Evolutionary conservation across 2,113 vertebrate species (phyloP).

Genomic region (Scatophagus argus): DNA sequence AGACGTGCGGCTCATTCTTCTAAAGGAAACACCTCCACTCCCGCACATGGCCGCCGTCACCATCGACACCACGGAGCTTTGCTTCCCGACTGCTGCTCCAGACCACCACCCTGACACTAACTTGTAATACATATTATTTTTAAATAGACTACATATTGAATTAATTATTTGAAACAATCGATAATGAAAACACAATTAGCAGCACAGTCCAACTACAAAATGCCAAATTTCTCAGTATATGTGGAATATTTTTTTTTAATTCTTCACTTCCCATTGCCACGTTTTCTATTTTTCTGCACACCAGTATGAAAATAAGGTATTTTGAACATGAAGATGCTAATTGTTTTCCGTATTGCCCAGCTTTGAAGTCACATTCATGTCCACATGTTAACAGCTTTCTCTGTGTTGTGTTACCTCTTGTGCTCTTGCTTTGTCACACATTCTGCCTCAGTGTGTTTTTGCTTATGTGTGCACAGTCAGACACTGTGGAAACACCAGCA

Average conservation of each 20-base stretch:
- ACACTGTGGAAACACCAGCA: conserved; percentile 43
- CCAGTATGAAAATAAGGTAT: background rate
- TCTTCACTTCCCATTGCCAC: background rate
- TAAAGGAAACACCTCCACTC: conserved; percentile 22
- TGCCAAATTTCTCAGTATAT: background rate
- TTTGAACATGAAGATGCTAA: background rate
- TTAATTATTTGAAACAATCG: background rate
- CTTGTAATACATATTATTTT: background rate
- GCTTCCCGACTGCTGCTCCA: background rate
- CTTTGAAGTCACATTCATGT: conserved; percentile 28
- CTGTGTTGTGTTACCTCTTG: conserved; percentile 16
- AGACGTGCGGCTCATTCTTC: conserved; percentile 57
- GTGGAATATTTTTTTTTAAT: background rate
- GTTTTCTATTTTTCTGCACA: no score
- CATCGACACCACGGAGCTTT: background rate
- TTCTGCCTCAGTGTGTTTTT: conserved; percentile 44
- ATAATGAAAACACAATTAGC: background rate
- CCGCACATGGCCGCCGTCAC: background rate
- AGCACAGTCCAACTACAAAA: background rate
- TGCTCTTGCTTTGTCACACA: conserved; percentile 64
- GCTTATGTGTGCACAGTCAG: conserved; percentile 51
- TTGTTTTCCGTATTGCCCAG: background rate
- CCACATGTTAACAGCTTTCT: background rate
- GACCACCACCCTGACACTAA: background rate
- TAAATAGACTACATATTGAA: background rate